phyloP scores from a whole-genome alignment of 2,888 invertebrate genomes.

The Bellardia pandia region DNA sequence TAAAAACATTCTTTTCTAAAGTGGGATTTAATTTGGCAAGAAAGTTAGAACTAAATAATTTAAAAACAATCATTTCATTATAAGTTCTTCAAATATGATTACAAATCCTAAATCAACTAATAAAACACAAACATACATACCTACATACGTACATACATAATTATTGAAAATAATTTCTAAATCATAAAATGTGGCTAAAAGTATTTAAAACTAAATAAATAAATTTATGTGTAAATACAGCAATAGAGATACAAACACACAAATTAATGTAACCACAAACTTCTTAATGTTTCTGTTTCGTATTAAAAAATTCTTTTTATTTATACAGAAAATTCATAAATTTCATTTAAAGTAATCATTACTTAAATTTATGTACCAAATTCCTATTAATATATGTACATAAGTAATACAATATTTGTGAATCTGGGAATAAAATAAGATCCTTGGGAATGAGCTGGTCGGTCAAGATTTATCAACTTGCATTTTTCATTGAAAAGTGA shows the following conservation, averaged over 20 bases:
- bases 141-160: no score
- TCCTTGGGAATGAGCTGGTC: not conserved
- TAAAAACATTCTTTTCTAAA: no score
- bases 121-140: no score
- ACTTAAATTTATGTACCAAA: not conserved
- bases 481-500: slow-evolving; percentile 26
- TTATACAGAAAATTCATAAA: not conserved
- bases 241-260: no score
- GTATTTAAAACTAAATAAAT: not conserved
- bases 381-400: not conserved
- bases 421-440: not conserved
- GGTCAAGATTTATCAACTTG: slow-evolving; percentile 29
- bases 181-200: not conserved
- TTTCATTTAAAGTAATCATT: not conserved
- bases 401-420: not conserved
- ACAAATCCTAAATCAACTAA: no score
- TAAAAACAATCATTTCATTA: no score
- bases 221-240: not conserved
- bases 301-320: not conserved
- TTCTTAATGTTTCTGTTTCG: not conserved
- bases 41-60: no score
- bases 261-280: not conserved
- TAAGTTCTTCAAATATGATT: no score
- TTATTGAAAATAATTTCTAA: not conserved
- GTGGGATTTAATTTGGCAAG: no score